Percentiles rank a stretch among this genome's conserved stretches.
Conservation (phyloP, 2,888 invertebrate genomes). For the Clitarchus hookeri region DNA sequence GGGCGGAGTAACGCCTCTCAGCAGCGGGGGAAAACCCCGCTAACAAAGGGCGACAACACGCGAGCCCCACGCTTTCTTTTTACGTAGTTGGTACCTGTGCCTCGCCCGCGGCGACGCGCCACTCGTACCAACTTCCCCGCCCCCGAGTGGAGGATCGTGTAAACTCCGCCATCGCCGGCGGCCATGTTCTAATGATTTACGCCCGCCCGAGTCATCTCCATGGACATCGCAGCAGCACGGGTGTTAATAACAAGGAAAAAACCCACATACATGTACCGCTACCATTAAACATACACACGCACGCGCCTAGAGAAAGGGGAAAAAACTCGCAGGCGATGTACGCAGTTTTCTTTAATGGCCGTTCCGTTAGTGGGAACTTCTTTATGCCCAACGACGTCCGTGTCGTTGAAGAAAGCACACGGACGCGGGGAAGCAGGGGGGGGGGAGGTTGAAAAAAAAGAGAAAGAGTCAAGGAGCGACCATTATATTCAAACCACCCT, state of each 20-base stretch:
- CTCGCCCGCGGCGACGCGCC: not conserved
- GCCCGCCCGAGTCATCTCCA: not conserved
- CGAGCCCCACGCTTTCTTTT: no score
- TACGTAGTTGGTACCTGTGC: not conserved
- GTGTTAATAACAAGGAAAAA: slow-evolving; percentile 23
- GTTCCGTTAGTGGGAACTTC: slow-evolving; percentile 30
- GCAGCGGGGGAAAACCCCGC: no score
- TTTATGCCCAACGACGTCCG: slow-evolving; percentile 36
- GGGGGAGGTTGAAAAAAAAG: not conserved
- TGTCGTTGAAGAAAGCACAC: not conserved
- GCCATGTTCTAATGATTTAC: slow-evolving; percentile 17
- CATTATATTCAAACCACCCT: slow-evolving; percentile 34
- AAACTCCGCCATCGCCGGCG: slow-evolving; percentile 10
- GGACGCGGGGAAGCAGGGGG: slow-evolving; percentile 22
- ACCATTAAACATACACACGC: not conserved
- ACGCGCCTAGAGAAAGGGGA: slow-evolving; percentile 27
- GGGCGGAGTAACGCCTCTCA: not conserved
- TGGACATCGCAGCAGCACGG: not conserved
- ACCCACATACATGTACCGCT: not conserved
- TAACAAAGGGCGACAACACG: no score
- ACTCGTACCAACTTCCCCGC: not conserved
- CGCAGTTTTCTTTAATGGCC: slow-evolving; percentile 39
- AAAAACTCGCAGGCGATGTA: slow-evolving; percentile 32
- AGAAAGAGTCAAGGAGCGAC: slow-evolving; percentile 34
- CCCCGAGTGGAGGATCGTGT: not conserved